Evolutionary conservation across 2,797 vertebrate genomes (phyloP), one percentile per base, ranked within the genome.

Genomic region (Chaetodon trifasciatus): DNA sequence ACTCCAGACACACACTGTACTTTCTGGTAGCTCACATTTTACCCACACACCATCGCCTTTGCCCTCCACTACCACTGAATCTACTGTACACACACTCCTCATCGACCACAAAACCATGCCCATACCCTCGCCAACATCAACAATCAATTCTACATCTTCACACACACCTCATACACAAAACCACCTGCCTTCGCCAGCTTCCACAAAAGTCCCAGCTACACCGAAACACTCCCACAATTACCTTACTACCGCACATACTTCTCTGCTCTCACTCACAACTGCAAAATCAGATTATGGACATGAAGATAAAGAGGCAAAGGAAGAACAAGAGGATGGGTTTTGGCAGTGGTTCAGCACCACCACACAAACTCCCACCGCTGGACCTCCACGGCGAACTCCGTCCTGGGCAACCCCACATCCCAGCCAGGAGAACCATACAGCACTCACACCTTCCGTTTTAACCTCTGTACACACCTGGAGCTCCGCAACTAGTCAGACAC

Each of bases 401-500:
- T 6, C 57, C 3, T 0, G 8, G 80, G 47, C 77, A 3, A 11
- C 65, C 11, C 28, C n/a, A 3, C 13, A 57, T 35, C 70, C 75
- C 55, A 64, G 42, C 70, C 52, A 15, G 74, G 46, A 60, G 19
- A 42, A 15, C 52, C 32, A 6, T 0, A 12, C 52, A 3, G 0
- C 44, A 0, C 21, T 47, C 21, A 71, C 78, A 5, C 8, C 79
- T 1, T 56, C 85, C 24, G 49, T 24, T 49, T 46, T 24, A 6
- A 75, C 65, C 60, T 68, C 82, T 6, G 35, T 44, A 39, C 32
- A 67, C 0, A 3, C 55, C 9, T 28, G 19, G 79, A 86, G 65
- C 83, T 60, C 83, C 63, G 70, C 85, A 8, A 74, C 78, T 0
- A 86, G n/a, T 64, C 81, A 15, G 24, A 72, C 50, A 5, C 88